These are phyloP conservation scores for Panulirus ornatus DNA, from an alignment of 1,140 invertebrate genomes.

Conservation along the genomic window DNA sequence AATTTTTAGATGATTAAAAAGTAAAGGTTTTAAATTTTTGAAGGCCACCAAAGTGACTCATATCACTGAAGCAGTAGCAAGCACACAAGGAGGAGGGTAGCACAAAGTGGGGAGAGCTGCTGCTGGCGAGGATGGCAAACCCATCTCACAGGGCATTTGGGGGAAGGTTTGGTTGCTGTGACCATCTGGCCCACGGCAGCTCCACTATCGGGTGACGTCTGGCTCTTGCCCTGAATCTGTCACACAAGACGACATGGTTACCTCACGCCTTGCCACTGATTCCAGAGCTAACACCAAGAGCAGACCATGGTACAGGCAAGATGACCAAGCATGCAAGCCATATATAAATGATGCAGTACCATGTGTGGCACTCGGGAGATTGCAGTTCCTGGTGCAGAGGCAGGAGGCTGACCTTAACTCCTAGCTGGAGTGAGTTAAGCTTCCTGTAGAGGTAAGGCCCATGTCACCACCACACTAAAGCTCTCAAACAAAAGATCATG, in stretches of 20 bases:
- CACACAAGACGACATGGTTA: conserved; percentile 43
- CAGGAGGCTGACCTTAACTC: conserved; percentile 11
- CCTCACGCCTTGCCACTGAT: not conserved
- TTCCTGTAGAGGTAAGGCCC: conserved; percentile 42
- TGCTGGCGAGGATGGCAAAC: not conserved
- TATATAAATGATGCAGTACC: not conserved
- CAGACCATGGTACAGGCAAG: conserved; percentile 32
- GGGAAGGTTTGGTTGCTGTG: not conserved
- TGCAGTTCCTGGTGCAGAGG: not conserved
- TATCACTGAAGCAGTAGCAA: conserved; percentile 28
- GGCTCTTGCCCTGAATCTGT: conserved; percentile 33
- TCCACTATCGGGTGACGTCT: not conserved
- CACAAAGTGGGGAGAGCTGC: conserved; percentile 3
- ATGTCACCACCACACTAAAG: conserved; percentile 31
- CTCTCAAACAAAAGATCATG: not conserved
- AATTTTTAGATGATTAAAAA: not conserved
- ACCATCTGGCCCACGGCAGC: not conserved
- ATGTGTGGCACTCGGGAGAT: conserved; percentile 12
- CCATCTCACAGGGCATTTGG: not conserved
- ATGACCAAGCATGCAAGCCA: conserved; percentile 51
- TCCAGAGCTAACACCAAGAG: conserved; percentile 11
- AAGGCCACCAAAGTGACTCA: conserved; percentile 14
- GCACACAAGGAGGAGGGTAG: conserved; percentile 1
- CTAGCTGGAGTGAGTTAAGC: conserved; percentile 27
- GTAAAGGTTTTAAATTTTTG: conserved; percentile 1